Evolutionary conservation across 2,797 vertebrate species (phyloP).

Genomic region (Benthosema pterotum): DNA sequence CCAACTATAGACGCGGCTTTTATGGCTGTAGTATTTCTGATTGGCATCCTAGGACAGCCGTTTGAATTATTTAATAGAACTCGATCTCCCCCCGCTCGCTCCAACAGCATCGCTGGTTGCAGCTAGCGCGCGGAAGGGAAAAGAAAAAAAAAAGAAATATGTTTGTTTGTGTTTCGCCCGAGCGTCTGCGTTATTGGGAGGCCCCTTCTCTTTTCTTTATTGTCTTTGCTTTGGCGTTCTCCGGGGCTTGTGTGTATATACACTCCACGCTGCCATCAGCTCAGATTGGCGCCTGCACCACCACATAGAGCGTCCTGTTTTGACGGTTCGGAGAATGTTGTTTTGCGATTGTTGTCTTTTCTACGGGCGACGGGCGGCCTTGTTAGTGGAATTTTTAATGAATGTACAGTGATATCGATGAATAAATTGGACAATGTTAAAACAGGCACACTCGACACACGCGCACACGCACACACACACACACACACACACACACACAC

Average conservation of each 20-base stretch:
- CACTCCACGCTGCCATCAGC: constrained; percentile 51
- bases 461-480: too few species aligned
- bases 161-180: constrained; percentile 42
- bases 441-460: neutral
- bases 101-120: too few species aligned
- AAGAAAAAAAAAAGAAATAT: constrained; percentile 64
- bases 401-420: constrained; percentile 3
- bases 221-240: constrained; percentile 55
- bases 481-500: too few species aligned
- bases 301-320: too few species aligned
- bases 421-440: constrained; percentile 34
- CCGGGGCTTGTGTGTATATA: constrained; percentile 50
- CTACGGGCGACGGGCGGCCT: too few species aligned
- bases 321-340: neutral
- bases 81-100: too few species aligned
- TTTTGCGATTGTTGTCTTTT: too few species aligned
- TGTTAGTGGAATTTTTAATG: neutral
- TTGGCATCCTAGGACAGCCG: constrained; percentile 81
- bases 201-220: constrained; percentile 41
- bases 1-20: constrained; percentile 77
- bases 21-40: constrained; percentile 86
- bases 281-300: too few species aligned
- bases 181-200: constrained; percentile 41
- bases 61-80: constrained; percentile 86
- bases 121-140: too few species aligned